Evolutionary conservation across 2,113 vertebrate genomes (phyloP).

Genomic region (Isichthys henryi): DNA sequence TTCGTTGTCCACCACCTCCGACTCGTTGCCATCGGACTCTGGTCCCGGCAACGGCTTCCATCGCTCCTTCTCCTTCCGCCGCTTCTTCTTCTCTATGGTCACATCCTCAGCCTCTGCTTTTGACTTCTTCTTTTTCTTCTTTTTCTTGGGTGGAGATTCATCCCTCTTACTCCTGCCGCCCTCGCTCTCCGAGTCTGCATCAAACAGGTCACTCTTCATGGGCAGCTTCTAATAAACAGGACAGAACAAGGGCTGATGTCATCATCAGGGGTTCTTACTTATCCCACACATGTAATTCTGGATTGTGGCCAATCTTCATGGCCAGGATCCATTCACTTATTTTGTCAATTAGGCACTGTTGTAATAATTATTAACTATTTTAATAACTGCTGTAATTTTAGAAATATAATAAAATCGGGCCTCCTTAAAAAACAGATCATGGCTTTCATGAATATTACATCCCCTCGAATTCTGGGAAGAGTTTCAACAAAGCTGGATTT

Average conservation of each 20-base stretch:
- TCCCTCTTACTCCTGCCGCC: constrained; percentile 63
- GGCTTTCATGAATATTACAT: background rate
- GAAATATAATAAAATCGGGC: background rate
- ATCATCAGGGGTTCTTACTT: background rate
- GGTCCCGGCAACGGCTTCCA: constrained; percentile 68
- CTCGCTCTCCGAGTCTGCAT: constrained; percentile 82
- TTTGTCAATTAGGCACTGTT: background rate
- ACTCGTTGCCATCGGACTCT: constrained; percentile 63
- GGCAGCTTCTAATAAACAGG: constrained; percentile 61
- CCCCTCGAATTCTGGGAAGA: background rate
- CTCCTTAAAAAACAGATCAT: background rate
- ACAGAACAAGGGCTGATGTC: constrained; percentile 4
- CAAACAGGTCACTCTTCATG: constrained; percentile 77
- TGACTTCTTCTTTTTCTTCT: constrained; percentile 69
- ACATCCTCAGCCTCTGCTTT: constrained; percentile 59
- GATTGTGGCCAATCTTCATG: background rate
- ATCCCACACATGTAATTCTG: background rate
- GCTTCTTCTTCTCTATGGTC: constrained; percentile 53
- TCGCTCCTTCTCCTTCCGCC: constrained; percentile 67
- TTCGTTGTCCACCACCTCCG: constrained; percentile 54
- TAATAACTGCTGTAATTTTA: background rate
- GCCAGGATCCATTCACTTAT: background rate
- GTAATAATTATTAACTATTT: background rate
- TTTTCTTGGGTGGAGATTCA: constrained; percentile 65
- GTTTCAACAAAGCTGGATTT: background rate